Evolutionary conservation across 2,888 invertebrate genomes (phyloP), one percentile per base, ranked within the genome.

Genomic region (Hirtodrosophila duncani): DNA sequence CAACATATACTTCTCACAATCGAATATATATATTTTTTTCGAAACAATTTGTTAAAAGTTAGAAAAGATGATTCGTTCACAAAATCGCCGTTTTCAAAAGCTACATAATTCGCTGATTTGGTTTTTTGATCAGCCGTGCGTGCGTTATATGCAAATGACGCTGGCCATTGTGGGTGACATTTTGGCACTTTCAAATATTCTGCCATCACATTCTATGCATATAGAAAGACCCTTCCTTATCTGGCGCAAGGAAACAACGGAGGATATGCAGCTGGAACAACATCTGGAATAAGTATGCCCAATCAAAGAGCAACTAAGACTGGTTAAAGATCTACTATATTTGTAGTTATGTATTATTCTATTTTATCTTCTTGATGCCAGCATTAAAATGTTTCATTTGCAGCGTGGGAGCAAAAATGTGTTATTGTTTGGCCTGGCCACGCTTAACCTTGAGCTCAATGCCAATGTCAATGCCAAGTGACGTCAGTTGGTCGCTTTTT

Each of bases 381-480:
- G 11, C 29, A 6, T 16, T 29, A 17, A 26, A 18, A 9, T 27
- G 26, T 21, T n/a, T 30, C n/a, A n/a, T n/a, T n/a, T n/a, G n/a
- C n/a, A n/a, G 50, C 33, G 61, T 68, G 69, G 66, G 66, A 61
- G 66, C 36, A n/a, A n/a, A n/a, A n/a, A 52, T 20, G 30, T 41
- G 42, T 51, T 46, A 37, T 50, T 34, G 38, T 37, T 30, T 46
- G 45, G 31, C 23, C 45, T 27, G n/a, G n/a, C n/a, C n/a, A n/a
- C n/a, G 17, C 30, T 43, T 63, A 53, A 70, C 53, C 59, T 55
- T 70, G 63, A 51, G 36, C 29, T 63, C 63, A 67, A 67, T 70
- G 70, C 67, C 70, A 70, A 59, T 67, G 66, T 53, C 66, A 67
- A 48, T 60, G 63, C 38, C 65, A 36, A 63, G 42, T 69, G 65